Evolutionary conservation across 2,888 invertebrate species (phyloP), one percentile per base, ranked within the genome.

Genomic region (Conops quadrifasciatus): DNA sequence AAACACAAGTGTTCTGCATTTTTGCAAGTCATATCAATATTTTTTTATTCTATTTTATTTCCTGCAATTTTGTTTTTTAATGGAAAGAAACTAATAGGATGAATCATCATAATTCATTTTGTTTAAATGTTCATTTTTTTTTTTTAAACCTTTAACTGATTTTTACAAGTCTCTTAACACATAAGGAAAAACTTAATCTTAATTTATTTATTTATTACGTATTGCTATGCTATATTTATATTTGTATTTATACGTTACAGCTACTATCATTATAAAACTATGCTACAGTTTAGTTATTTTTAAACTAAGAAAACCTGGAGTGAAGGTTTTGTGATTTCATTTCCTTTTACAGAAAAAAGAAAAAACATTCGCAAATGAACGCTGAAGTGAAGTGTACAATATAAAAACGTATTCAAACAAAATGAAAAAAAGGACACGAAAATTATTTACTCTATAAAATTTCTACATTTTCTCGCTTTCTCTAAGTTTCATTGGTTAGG

Each of bases 201-300:
- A 36, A 47, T 15, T 53, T 24, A 28, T 15, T 53, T 24, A 28
- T 56, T 56, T 56, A 24, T 43, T 56, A 28, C 26, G 16, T 67
- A 49, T 67, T 72, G 71, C 72, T 75, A 73, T 72, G 36, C 74
- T 74, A 74, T 66, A 24, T 72, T 74, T 69, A 71, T 71, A 65
- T 72, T 49, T 66, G 70, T 72, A 72, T 73, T 70, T 74, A 72
- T 74, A 75, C 71, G 74, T 75, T 71, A 75, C 73, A 76, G 74
- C 75, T 75, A 75, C 72, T 15, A 72, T 75, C n/a, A n/a, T 76
- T 76, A 75, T 73, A 75, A 75, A 75, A 75, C 74, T 73, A 72
- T 74, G 19, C 68, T 68, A 72, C 72, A 71, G 73, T 73, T 71
- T 72, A 73, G 71, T 70, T 75, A 72, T 72, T 67, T 73, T 73